These are phyloP conservation scores for Grallaria varia DNA, from an alignment of 2,113 vertebrate species.

Conservation along the genomic window DNA sequence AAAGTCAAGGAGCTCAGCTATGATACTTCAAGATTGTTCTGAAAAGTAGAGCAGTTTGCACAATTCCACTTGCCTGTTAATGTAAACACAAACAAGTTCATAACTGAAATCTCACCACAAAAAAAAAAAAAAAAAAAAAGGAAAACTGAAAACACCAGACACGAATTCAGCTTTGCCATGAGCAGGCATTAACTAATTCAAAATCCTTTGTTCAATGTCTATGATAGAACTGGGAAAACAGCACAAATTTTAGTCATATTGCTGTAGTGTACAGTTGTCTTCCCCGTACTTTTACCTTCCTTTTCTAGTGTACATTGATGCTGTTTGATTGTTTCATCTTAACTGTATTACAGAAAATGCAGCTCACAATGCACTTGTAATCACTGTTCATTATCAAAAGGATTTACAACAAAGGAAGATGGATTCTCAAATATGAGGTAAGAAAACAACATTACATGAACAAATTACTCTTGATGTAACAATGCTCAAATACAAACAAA, in stretches of 20 bases:
- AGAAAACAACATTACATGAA: background rate
- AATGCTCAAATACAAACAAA: background rate
- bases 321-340: background rate
- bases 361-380: background rate
- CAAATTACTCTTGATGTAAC: background rate
- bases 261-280: background rate
- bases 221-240: background rate
- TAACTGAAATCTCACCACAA: background rate
- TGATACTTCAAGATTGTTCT: background rate
- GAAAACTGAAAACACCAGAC: background rate
- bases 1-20: background rate
- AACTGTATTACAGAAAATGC: background rate
- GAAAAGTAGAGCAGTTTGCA: background rate
- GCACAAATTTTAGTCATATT: background rate
- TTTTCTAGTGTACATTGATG: background rate
- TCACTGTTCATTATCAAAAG: background rate
- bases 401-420: background rate
- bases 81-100: background rate
- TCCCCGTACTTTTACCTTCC: background rate
- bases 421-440: background rate
- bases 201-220: background rate
- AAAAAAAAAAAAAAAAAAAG: background rate
- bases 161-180: background rate
- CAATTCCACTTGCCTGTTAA: background rate
- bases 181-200: background rate